phyloP scores from a whole-genome alignment of 2,113 vertebrate genomes.

The Anseranas semipalmata region DNA sequence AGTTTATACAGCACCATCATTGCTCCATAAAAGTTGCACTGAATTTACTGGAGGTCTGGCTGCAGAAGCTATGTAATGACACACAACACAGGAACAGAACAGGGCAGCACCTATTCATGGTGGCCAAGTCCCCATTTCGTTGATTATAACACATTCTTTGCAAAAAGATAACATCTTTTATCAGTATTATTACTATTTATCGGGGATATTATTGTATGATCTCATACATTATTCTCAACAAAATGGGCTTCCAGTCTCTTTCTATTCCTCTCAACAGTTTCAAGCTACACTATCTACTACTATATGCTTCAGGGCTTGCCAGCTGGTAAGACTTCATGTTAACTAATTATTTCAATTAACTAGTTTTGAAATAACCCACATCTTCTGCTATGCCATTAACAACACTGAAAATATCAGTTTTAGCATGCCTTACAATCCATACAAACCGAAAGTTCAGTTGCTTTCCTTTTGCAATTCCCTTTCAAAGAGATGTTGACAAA shows the following conservation, averaged over 20 bases:
- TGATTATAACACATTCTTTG: not conserved
- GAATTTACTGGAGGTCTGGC: not conserved
- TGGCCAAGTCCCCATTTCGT: not conserved
- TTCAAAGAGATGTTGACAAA: not conserved
- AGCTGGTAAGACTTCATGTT: not conserved
- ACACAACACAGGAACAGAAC: not conserved
- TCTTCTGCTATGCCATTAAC: not conserved
- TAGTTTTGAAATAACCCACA: not conserved
- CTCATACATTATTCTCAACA: not conserved
- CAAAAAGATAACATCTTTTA: not conserved
- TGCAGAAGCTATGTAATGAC: not conserved
- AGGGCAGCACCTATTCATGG: not conserved
- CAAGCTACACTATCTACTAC: not conserved
- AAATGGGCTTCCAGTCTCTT: not conserved
- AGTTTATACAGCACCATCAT: not conserved
- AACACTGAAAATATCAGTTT: not conserved
- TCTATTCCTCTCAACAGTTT: not conserved
- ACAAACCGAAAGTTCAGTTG: not conserved
- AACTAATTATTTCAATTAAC: slow-evolving; percentile 1
- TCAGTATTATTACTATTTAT: not conserved
- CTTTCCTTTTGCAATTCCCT: not conserved
- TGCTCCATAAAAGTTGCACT: not conserved
- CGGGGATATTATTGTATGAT: not conserved
- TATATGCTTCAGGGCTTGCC: not conserved
- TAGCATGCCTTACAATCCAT: not conserved